These are phyloP conservation scores for Megaceryle alcyon DNA, from an alignment of 2,797 vertebrate genomes.

Conservation along the genomic window DNA sequence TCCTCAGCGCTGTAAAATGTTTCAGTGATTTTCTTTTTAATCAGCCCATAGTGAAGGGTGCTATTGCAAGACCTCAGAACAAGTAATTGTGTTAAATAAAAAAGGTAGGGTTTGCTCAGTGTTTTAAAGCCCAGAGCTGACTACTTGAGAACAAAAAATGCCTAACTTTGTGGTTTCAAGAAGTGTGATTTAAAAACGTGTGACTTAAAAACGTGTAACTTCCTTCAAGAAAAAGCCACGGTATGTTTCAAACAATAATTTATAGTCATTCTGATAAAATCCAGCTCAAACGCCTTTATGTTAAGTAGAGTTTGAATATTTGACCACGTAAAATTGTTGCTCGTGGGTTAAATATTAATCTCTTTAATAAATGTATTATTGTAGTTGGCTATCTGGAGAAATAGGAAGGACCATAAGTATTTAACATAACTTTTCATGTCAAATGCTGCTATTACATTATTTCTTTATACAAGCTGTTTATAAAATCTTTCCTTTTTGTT, in stretches of 20 bases:
- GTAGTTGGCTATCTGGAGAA: not conserved
- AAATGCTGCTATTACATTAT: accelerated
- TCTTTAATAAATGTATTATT: too few relatives aligned
- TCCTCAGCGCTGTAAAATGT: too few relatives aligned
- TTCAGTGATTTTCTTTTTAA: not conserved
- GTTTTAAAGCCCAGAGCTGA: not conserved
- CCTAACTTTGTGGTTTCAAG: not conserved
- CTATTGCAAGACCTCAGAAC: accelerated
- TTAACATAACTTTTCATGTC: accelerated
- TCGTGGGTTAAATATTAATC: not conserved
- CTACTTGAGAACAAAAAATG: not conserved
- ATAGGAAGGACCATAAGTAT: not conserved
- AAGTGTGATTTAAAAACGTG: not conserved
- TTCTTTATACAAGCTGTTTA: not conserved
- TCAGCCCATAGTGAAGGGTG: accelerated
- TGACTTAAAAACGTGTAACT: too few relatives aligned
- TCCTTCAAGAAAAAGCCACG: accelerated
- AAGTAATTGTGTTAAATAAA: too few relatives aligned
- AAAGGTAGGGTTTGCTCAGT: accelerated
- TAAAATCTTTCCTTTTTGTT: not conserved
- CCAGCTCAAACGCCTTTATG: accelerated
- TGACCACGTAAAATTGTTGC: accelerated
- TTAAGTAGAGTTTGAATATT: not conserved
- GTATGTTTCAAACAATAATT: accelerated
- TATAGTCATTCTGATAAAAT: not conserved